phyloP scores from a whole-genome alignment of 2,888 invertebrate genomes.

The Pheosia gnoma region DNA sequence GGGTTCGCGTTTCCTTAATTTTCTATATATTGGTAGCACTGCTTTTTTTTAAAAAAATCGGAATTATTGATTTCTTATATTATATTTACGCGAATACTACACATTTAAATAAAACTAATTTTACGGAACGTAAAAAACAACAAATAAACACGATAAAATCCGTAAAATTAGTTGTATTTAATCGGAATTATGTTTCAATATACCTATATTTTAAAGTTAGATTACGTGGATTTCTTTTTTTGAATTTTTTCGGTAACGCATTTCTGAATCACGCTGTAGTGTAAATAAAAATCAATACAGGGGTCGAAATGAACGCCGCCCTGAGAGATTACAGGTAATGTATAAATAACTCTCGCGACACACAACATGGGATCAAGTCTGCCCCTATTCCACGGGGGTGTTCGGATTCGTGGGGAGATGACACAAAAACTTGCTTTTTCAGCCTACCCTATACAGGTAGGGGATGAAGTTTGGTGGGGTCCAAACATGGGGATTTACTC shows the following conservation, averaged over 20 bases:
- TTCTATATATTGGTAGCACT: background rate
- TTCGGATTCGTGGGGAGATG: constrained; percentile 33
- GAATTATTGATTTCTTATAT: too few relatives aligned
- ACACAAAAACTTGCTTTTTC: constrained; percentile 3
- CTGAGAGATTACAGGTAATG: constrained; percentile 28
- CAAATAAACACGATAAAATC: too few relatives aligned
- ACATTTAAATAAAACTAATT: too few relatives aligned
- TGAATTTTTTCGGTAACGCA: too few relatives aligned
- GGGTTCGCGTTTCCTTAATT: background rate
- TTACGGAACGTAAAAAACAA: too few relatives aligned
- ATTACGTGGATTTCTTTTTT: too few relatives aligned
- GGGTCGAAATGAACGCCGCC: constrained; percentile 25
- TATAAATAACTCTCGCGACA: constrained; percentile 53
- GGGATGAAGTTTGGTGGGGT: constrained; percentile 3
- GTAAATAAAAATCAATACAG: constrained; percentile 34
- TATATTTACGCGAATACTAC: too few relatives aligned
- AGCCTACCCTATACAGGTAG: background rate
- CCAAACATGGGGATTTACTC: constrained; percentile 20
- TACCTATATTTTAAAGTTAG: too few relatives aligned
- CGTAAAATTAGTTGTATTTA: too few relatives aligned
- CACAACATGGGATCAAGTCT: constrained; percentile 44
- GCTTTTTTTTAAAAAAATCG: background rate
- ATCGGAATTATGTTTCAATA: too few relatives aligned
- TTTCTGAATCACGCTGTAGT: background rate
- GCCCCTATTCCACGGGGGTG: constrained; percentile 3